Percentiles rank a stretch among this genome's conserved stretches.
Evolutionary conservation across 2,797 vertebrate species (phyloP).

Genomic region (Xerus rutilus): DNA sequence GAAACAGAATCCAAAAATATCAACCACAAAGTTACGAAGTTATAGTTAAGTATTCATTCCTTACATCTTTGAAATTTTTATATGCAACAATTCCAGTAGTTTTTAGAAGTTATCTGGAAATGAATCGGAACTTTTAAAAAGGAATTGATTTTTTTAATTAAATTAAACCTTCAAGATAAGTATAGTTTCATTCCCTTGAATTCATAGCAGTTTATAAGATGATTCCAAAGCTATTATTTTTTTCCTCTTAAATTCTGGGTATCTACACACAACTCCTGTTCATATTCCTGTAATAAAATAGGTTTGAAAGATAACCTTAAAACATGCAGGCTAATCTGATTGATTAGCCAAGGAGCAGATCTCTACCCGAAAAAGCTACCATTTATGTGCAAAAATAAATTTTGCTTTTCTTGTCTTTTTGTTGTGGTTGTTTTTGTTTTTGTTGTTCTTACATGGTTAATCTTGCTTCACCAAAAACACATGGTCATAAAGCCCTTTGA

Average conservation of each 20-base stretch:
- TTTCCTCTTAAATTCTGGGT: neutral
- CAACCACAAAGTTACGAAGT: neutral
- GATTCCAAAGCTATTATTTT: neutral
- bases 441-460: no score
- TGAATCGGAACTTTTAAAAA: neutral
- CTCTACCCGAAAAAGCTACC: neutral
- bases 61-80: slow-evolving; percentile 12
- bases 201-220: neutral
- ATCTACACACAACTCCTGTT: neutral
- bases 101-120: neutral
- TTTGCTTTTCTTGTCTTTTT: no score
- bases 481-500: no score
- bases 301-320: neutral
- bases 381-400: neutral
- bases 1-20: neutral
- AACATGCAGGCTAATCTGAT: neutral
- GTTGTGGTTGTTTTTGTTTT: no score
- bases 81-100: neutral
- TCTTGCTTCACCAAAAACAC: no score
- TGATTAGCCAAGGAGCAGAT: neutral
- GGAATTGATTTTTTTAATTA: neutral
- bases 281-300: neutral
- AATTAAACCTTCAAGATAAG: neutral
- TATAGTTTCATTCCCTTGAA: neutral
- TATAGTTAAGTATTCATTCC: neutral